These are phyloP conservation scores for Catharus minimus DNA, from an alignment of 2,113 vertebrate species.

Conservation along the genomic window DNA sequence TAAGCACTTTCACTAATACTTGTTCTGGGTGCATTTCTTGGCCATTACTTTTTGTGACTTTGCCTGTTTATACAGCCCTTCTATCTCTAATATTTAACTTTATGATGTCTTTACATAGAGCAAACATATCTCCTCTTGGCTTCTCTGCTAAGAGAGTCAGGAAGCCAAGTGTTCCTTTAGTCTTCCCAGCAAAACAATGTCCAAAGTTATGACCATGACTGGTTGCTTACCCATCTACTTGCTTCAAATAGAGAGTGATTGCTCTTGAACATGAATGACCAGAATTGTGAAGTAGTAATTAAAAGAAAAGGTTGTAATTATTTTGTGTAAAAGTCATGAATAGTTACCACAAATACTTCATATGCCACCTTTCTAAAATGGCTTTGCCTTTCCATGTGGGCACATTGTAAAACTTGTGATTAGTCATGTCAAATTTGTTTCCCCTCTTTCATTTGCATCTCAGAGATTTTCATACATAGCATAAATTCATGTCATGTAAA, in stretches of 20 bases:
- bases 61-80: not conserved
- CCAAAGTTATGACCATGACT: not conserved
- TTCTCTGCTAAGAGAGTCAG: not conserved
- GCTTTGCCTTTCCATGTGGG: not conserved
- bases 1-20: not conserved
- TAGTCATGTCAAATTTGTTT: not conserved
- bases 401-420: not conserved
- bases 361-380: not conserved
- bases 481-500: not conserved
- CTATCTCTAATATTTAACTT: not conserved
- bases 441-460: not conserved
- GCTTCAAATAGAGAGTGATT: not conserved
- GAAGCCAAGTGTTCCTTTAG: not conserved
- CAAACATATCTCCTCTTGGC: not conserved
- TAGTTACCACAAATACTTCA: not conserved
- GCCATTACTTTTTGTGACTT: not conserved
- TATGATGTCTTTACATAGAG: not conserved
- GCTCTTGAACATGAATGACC: not conserved
- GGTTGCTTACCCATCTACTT: not conserved
- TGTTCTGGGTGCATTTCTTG: not conserved
- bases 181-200: not conserved
- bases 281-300: not conserved
- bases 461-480: not conserved
- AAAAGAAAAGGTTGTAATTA: not conserved
- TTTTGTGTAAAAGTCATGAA: not conserved